A percentile compares a stretch with the other conserved stretches of the same genome.
Evolutionary conservation across 1,140 invertebrate species (phyloP).

Genomic region (Campoletis sonorensis): DNA sequence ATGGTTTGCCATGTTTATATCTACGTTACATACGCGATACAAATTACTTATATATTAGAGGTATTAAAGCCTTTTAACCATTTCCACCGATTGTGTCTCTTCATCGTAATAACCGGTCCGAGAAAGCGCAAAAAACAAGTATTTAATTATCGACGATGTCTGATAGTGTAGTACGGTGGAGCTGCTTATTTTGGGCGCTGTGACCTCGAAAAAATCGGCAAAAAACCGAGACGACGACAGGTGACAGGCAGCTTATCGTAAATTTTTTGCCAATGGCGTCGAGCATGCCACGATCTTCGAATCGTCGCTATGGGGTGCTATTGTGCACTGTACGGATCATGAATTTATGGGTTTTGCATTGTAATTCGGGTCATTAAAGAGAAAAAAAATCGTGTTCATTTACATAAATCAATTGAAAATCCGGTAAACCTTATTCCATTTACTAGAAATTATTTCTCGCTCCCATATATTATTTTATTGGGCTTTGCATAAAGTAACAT

Average conservation of each 20-base stretch:
- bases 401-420: too few species aligned
- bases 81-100: not conserved
- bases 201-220: conserved; percentile 22
- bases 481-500: too few species aligned
- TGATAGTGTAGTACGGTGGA: not conserved
- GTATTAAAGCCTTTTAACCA: not conserved
- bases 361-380: too few species aligned
- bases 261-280: not conserved
- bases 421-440: too few species aligned
- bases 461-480: too few species aligned
- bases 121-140: conserved; percentile 13
- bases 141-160: conserved; percentile 14
- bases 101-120: conserved; percentile 13
- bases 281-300: not conserved
- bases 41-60: conserved; percentile 16
- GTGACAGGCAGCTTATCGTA: not conserved
- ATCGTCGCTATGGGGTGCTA: not conserved
- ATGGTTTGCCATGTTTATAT: not conserved
- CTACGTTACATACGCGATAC: not conserved
- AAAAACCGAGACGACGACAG: not conserved
- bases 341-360: too few species aligned
- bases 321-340: too few species aligned
- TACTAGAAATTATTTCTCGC: too few species aligned
- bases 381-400: too few species aligned
- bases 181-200: not conserved